Evolutionary conservation across 1,140 invertebrate species (phyloP).

Genomic region (Drosophila sproati): DNA sequence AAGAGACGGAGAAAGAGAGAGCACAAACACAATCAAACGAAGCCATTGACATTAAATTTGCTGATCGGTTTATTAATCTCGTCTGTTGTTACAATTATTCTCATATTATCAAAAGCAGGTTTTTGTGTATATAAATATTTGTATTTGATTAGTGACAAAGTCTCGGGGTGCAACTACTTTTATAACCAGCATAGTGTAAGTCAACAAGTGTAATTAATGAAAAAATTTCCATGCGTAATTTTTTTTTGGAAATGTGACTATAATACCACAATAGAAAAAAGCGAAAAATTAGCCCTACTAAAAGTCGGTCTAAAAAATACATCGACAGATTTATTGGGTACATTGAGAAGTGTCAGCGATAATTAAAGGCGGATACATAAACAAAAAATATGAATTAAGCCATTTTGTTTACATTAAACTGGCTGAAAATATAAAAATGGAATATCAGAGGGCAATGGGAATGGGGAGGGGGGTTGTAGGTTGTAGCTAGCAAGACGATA

Average conservation of each 20-base stretch:
- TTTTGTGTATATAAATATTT: neutral
- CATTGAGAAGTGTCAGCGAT: constrained; percentile 13
- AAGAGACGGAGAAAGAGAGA: neutral
- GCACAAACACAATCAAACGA: constrained; percentile 12
- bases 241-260: constrained; percentile 3
- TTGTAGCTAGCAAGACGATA: constrained; percentile 59
- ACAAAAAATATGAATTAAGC: constrained; percentile 32
- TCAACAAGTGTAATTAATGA: constrained; percentile 47
- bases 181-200: neutral
- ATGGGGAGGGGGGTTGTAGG: constrained; percentile 25
- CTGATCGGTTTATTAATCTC: neutral
- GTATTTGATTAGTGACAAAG: neutral
- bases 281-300: neutral
- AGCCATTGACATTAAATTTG: constrained; percentile 30
- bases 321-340: constrained; percentile 20
- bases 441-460: neutral
- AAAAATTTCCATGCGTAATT: constrained; percentile 10
- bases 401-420: constrained; percentile 69
- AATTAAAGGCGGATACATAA: constrained; percentile 14
- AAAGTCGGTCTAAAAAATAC: neutral
- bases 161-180: neutral
- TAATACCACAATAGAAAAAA: neutral
- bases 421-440: constrained; percentile 14
- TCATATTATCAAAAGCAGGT: neutral
- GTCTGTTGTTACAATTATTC: neutral